phyloP scores from a whole-genome alignment of 1,140 invertebrate genomes.

The Listronotus oregonensis region DNA sequence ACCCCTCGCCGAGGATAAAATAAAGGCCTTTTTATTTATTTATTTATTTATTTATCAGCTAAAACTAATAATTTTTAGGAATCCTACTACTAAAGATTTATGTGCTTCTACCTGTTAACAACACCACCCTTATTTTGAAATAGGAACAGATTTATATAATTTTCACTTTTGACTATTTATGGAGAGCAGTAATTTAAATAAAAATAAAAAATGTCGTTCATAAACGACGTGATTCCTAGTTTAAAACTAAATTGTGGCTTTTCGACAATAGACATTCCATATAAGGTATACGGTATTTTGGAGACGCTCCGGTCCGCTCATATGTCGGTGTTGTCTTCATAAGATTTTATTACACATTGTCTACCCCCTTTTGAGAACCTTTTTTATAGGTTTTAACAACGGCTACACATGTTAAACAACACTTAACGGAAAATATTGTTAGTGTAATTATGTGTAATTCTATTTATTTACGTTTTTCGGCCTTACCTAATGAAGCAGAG shows the following conservation, averaged over 20 bases:
- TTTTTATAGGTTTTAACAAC: conserved; percentile 31
- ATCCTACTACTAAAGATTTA: too few species aligned
- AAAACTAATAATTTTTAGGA: too few species aligned
- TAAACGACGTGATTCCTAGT: conserved; percentile 20
- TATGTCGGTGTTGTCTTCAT: conserved; percentile 30
- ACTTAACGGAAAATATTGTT: conserved; percentile 29
- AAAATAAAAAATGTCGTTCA: conserved; percentile 16
- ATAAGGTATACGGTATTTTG: conserved; percentile 28
- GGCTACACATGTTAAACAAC: conserved; percentile 26
- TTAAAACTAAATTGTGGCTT: conserved; percentile 23
- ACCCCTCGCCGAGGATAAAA: too few species aligned
- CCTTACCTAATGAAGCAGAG: conserved; percentile 16
- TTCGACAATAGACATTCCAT: conserved; percentile 32
- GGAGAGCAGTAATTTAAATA: conserved; percentile 23
- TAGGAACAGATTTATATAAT: conserved; percentile 5
- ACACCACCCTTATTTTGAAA: too few species aligned
- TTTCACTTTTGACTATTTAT: conserved; percentile 25
- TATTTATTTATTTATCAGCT: too few species aligned
- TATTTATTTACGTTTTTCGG: conserved; percentile 18
- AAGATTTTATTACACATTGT: conserved; percentile 37
- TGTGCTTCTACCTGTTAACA: background rate
- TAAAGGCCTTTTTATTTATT: too few species aligned
- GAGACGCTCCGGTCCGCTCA: conserved; percentile 7
- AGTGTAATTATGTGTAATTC: conserved; percentile 20
- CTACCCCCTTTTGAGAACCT: conserved; percentile 27